Conservation (phyloP, 2,797 vertebrate species). For the Heterohyrax brucei region DNA sequence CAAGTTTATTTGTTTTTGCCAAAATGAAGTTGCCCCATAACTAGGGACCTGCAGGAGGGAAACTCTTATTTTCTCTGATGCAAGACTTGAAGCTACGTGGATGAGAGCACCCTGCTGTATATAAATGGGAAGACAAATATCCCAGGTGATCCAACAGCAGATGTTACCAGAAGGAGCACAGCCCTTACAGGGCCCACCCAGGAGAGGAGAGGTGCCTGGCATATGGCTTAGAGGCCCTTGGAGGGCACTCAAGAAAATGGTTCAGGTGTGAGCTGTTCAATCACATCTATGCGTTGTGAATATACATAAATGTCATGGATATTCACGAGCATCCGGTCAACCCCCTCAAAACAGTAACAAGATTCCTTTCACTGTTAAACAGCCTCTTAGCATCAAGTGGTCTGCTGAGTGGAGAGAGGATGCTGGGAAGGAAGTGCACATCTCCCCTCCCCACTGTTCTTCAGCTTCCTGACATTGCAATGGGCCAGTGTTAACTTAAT, state of each 20-base stretch:
- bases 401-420: not conserved
- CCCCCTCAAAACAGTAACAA: not conserved
- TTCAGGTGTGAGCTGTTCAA: not conserved
- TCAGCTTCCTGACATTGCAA: not conserved
- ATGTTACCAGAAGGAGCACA: not conserved
- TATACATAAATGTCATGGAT: not conserved
- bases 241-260: not conserved
- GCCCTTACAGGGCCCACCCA: not conserved
- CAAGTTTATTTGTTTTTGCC: too few relatives aligned
- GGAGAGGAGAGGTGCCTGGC: not conserved
- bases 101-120: not conserved
- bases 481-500: slow-evolving; percentile 27
- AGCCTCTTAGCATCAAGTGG: not conserved
- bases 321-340: not conserved
- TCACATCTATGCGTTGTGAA: not conserved
- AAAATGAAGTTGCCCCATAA: too few relatives aligned
- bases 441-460: not conserved
- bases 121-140: not conserved
- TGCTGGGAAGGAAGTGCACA: not conserved
- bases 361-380: not conserved
- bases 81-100: not conserved
- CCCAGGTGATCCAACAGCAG: not conserved
- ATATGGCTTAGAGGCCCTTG: not conserved
- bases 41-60: too few relatives aligned
- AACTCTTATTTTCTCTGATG: slow-evolving; percentile 21